These are phyloP conservation scores for Gallinago nigripennis DNA, from an alignment of 2,797 vertebrate species.

Conservation along the genomic window DNA sequence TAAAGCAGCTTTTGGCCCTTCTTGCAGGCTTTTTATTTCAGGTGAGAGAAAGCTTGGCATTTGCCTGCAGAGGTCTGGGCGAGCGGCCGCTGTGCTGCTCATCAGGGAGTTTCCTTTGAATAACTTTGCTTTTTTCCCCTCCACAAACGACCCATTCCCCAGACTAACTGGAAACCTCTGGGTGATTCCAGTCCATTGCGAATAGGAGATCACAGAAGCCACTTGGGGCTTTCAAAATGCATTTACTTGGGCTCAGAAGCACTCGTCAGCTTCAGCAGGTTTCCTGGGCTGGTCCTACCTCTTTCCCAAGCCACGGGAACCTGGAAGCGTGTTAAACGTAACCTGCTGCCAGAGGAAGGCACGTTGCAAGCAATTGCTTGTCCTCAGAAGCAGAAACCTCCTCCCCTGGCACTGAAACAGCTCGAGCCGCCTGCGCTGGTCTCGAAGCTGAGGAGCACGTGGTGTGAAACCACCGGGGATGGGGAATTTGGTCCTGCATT, in stretches of 20 bases:
- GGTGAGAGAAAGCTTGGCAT: not conserved
- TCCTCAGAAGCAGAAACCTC: not conserved
- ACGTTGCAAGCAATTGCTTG: not conserved
- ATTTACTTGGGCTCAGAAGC: not conserved
- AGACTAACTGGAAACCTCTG: not conserved
- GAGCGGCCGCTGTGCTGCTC: not conserved
- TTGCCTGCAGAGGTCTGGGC: not conserved
- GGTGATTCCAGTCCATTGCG: not conserved
- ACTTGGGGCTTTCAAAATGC: not conserved
- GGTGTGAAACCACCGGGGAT: not conserved
- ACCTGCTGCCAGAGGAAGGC: not conserved
- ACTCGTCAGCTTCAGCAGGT: not conserved
- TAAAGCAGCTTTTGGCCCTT: not conserved
- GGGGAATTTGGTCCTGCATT: not conserved
- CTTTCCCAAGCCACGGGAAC: not conserved
- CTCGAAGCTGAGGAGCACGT: rapidly evolving
- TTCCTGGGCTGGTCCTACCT: not conserved
- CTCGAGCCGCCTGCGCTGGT: not conserved
- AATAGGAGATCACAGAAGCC: not conserved
- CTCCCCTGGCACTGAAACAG: not conserved
- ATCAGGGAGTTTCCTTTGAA: not conserved
- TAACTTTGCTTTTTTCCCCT: not conserved
- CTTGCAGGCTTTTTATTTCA: rapidly evolving
- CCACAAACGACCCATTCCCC: too few relatives aligned
- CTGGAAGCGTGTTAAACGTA: not conserved